Percentiles rank a stretch among this genome's conserved stretches.
Evolutionary conservation across 53 echinoderm and acorn worm species (phyloP).

Genomic region (Apostichopus leukothele): DNA sequence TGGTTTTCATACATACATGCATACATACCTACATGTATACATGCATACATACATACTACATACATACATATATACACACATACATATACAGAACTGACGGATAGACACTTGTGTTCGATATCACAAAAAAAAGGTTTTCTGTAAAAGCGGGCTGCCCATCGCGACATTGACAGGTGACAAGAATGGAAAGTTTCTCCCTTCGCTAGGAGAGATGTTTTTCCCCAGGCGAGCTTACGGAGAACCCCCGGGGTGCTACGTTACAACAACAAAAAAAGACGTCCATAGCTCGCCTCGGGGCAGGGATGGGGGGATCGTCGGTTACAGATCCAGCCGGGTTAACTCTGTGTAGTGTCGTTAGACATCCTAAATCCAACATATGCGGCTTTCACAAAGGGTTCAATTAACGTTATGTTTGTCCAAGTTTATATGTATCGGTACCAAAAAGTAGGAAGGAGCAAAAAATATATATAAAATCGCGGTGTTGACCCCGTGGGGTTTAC

Average conservation of each 20-base stretch:
- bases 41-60: too few species aligned
- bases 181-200: slow-evolving; percentile 7
- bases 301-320: slow-evolving; percentile 32
- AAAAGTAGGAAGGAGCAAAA: too few species aligned
- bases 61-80: not conserved
- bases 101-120: slow-evolving; percentile 11
- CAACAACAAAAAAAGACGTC: not conserved
- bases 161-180: slow-evolving; percentile 29
- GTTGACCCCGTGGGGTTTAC: slow-evolving; percentile 11
- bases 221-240: slow-evolving; percentile 3
- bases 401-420: slow-evolving; percentile 24
- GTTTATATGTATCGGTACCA: not conserved
- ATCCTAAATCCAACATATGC: slow-evolving; percentile 24
- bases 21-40: too few species aligned
- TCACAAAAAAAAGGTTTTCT: not conserved
- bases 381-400: slow-evolving; percentile 39
- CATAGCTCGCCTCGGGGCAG: slow-evolving; percentile 34
- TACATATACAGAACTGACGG: not conserved
- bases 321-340: slow-evolving; percentile 14
- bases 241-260: slow-evolving; percentile 37
- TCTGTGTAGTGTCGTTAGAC: slow-evolving; percentile 16
- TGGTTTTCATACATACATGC: too few species aligned
- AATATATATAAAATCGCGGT: not conserved
- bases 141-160: not conserved
- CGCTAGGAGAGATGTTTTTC: slow-evolving; percentile 5